Percentiles rank a stretch among this genome's conserved stretches.
Conservation (phyloP, 2,888 invertebrate species). For the Choristoneura rosaceana region DNA sequence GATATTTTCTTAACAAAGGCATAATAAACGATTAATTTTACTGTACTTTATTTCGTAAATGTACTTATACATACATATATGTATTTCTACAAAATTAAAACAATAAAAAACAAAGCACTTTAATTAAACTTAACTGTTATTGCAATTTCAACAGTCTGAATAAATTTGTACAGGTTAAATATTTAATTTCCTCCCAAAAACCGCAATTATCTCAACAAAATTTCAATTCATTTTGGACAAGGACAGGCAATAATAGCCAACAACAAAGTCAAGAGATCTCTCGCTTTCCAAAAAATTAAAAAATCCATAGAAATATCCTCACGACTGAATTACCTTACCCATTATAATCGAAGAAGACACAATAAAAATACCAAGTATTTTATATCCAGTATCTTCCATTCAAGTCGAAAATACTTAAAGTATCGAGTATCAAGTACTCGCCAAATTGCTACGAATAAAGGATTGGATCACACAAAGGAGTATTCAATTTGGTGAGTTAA, state of each 20-base stretch:
- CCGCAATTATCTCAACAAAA: slow-evolving; percentile 20
- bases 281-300: slow-evolving; percentile 60
- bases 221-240: slow-evolving; percentile 7
- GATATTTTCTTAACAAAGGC: too few species aligned
- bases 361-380: slow-evolving; percentile 50
- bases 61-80: too few species aligned
- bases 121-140: not conserved
- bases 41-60: too few species aligned
- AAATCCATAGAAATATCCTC: slow-evolving; percentile 52
- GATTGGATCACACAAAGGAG: slow-evolving; percentile 62
- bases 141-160: not conserved
- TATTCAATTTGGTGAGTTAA: slow-evolving; percentile 51
- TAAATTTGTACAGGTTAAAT: slow-evolving; percentile 2
- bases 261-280: slow-evolving; percentile 35
- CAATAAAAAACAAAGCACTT: not conserved
- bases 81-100: not conserved
- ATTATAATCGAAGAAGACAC: slow-evolving; percentile 51
- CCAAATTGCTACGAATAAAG: slow-evolving; percentile 31
- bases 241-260: slow-evolving; percentile 22
- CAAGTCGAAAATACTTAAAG: slow-evolving; percentile 8
- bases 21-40: too few species aligned
- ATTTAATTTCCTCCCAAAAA: slow-evolving; percentile 16
- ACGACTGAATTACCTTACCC: slow-evolving; percentile 56
- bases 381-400: slow-evolving; percentile 28
- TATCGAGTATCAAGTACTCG: slow-evolving; percentile 7